phyloP scores from a whole-genome alignment of 2,888 invertebrate species.

The Hofmannophila pseudospretella region DNA sequence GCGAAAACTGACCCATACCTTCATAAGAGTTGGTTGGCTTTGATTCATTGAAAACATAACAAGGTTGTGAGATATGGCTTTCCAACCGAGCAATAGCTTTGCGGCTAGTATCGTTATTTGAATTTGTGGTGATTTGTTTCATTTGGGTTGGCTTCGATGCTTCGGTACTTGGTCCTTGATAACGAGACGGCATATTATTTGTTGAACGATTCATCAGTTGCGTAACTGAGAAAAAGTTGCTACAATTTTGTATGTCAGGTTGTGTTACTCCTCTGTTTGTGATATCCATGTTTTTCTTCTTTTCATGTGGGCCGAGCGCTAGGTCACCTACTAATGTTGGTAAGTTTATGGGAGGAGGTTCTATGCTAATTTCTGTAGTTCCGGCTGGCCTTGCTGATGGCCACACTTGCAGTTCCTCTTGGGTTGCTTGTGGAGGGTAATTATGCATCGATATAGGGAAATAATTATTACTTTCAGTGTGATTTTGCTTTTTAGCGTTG shows the following conservation, averaged over 20 bases:
- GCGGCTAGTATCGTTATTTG: constrained; percentile 43
- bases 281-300: constrained; percentile 54
- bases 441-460: constrained; percentile 67
- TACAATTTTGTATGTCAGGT: constrained; percentile 58
- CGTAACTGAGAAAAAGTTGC: constrained; percentile 67
- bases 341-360: constrained; percentile 67
- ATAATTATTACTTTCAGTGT: constrained; percentile 55
- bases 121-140: constrained; percentile 51
- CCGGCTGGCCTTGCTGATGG: constrained; percentile 61
- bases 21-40: constrained; percentile 53
- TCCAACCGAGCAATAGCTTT: constrained; percentile 53
- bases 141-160: constrained; percentile 34
- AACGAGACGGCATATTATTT: constrained; percentile 47
- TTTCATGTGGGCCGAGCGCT: constrained; percentile 68
- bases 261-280: constrained; percentile 41
- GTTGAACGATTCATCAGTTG: constrained; percentile 68
- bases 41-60: constrained; percentile 56
- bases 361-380: constrained; percentile 69
- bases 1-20: constrained; percentile 45
- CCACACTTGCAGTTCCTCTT: constrained; percentile 68
- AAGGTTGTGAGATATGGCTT: constrained; percentile 48
- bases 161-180: constrained; percentile 46
- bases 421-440: constrained; percentile 49
- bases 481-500: constrained; percentile 49
- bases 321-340: constrained; percentile 68